Evolutionary conservation across 2,888 invertebrate genomes (phyloP), one percentile per base, ranked within the genome.

Genomic region (Tupiocoris notatus): DNA sequence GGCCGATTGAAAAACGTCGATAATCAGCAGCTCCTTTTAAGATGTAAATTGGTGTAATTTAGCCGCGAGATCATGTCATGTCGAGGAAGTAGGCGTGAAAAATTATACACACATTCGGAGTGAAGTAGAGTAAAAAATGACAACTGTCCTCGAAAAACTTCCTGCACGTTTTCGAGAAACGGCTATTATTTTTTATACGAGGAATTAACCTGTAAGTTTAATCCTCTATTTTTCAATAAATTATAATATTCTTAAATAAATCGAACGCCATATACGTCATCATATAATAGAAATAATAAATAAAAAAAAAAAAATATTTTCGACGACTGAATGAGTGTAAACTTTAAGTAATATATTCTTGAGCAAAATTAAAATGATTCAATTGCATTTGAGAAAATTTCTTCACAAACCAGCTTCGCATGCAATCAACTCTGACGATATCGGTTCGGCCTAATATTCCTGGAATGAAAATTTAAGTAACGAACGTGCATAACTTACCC

Each of bases 401-500:
- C n/a, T n/a, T n/a, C n/a, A n/a, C n/a, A n/a, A n/a, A n/a, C n/a
- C n/a, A n/a, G n/a, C n/a, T n/a, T n/a, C n/a, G n/a, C n/a, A n/a
- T n/a, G n/a, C n/a, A n/a, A n/a, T n/a, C n/a, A n/a, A n/a, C n/a
- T n/a, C n/a, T n/a, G n/a, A n/a, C n/a, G n/a, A n/a, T n/a, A n/a
- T n/a, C n/a, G n/a, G n/a, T n/a, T n/a, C n/a, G n/a, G n/a, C n/a
- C n/a, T n/a, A 39, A 39, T 39, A 12, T 12, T 7, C 39, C 39
- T 39, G 39, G 12, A 39, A 7, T 39, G 39, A 39, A 39, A 12
- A 39, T 39, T 7, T 22, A 59, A 7, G 39, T 56, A 58, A 68
- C 22, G 22, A 59, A 24, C 73, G 56, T 73, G 73, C 73, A 73
- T 56, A 62, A 73, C 73, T 73, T 73, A 73, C 73, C 73, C 67